Conservation (phyloP, 53 echinoderm and acorn worm species). For the Stichopus horrens region DNA sequence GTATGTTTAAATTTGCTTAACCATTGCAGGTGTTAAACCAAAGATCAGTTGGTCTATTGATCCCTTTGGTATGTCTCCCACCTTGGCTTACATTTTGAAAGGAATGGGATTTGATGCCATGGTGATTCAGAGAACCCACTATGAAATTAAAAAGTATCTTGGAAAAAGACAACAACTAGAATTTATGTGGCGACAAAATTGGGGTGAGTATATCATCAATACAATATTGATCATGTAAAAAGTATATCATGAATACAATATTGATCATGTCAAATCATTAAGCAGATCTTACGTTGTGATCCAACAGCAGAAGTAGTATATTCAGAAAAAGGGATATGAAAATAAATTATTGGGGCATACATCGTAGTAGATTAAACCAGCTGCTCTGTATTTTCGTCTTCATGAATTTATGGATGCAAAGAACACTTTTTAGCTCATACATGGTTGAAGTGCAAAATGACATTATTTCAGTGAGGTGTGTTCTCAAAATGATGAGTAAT, state of each 20-base stretch:
- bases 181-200: slow-evolving; percentile 98
- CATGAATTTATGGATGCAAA: too few species aligned
- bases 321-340: too few species aligned
- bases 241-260: slow-evolving; percentile 5
- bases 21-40: slow-evolving; percentile 81
- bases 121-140: slow-evolving; percentile 91
- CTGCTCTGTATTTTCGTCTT: too few species aligned
- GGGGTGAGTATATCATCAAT: slow-evolving; percentile 68
- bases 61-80: slow-evolving; percentile 90
- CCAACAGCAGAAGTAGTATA: too few species aligned
- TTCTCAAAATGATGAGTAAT: neutral
- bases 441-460: too few species aligned
- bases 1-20: neutral
- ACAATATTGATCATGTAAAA: too few species aligned
- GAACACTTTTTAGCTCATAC: too few species aligned
- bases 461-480: neutral
- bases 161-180: slow-evolving; percentile 73
- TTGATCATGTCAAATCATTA: too few species aligned
- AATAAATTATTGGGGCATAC: too few species aligned
- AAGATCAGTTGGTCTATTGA: slow-evolving; percentile 96
- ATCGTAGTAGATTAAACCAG: too few species aligned
- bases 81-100: slow-evolving; percentile 81
- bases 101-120: slow-evolving; percentile 89
- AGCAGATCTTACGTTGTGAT: too few species aligned
- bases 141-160: slow-evolving; percentile 88